Evolutionary conservation across 2,797 vertebrate species (phyloP), one percentile per base, ranked within the genome.

Genomic region (Mus spretus): DNA sequence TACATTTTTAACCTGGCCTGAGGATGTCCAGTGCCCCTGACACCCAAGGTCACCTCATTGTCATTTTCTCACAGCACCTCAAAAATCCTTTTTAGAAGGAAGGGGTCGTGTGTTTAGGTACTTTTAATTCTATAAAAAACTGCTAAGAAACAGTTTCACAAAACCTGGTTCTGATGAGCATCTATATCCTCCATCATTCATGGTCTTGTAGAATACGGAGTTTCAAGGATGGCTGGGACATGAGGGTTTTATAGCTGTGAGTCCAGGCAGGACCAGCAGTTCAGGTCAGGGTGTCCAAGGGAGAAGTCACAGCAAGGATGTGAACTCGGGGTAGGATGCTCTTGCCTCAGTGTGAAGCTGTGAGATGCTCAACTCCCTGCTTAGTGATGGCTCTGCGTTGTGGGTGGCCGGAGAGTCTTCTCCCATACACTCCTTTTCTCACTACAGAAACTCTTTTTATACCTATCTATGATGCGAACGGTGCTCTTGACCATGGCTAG

Each of bases 21-120:
- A 87, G 47, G 74, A 34, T 15, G 44, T 12, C 20, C 80, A 83
- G 37, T 61, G 37, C 1, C 3, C 15, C 31, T 20, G 5, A 31
- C 65, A 22, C 2, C 53, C 67, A 77, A 90, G 44, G 44, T 34
- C 59, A 37, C 4, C 4, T 26, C 78, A 3, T 44, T 53, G 22
- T 55, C 3, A 37, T 26, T 44, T 83, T 10, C 89, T 88, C 75
- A 53, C 10, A 19, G 47, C n/a, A 37, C 50, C 44, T 34, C 7
- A 0, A 2, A 2, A n/a, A 9, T 20, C 34, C 15, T 28, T 72
- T 22, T 44, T 26, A 34, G 24, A 1, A 1, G 9, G 24, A 1
- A 1, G 9, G 1, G 1, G 1, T 24, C 22, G 0, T 1, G 0
- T 24, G 34, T 24, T 55, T 9, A 53, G 47, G 20, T 6, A 50